phyloP scores from a whole-genome alignment of 2,888 invertebrate genomes.

The Phaonia tiefii region DNA sequence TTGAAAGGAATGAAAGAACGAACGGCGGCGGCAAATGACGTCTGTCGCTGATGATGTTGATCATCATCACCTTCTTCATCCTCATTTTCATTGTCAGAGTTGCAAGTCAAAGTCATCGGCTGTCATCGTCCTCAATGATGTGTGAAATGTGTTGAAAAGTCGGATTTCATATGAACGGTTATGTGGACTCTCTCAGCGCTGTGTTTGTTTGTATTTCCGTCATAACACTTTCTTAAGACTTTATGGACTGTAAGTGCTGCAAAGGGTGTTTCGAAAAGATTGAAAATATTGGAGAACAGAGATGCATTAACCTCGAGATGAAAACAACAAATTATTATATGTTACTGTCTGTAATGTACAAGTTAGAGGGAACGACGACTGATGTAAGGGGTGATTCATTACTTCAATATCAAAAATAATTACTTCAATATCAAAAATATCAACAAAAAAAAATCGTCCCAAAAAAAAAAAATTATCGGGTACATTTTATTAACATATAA shows the following conservation, averaged over 20 bases:
- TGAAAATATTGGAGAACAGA: conserved; percentile 24
- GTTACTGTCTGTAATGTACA: too few relatives aligned
- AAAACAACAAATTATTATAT: too few relatives aligned
- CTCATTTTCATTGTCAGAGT: conserved; percentile 5
- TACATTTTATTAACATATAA: too few relatives aligned
- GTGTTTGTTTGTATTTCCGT: conserved; percentile 53
- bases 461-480: too few relatives aligned
- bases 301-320: neutral
- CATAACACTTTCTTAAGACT: conserved; percentile 49
- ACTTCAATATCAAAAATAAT: too few relatives aligned
- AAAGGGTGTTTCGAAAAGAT: conserved; percentile 36
- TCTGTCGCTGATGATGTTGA: conserved; percentile 28
- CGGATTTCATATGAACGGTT: conserved; percentile 15
- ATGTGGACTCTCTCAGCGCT: conserved; percentile 30
- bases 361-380: too few relatives aligned
- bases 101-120: conserved; percentile 23
- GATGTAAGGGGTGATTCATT: neutral
- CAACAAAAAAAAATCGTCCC: too few relatives aligned
- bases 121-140: conserved; percentile 43
- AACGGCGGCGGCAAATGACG: neutral
- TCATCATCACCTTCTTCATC: conserved; percentile 47
- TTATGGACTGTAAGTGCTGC: conserved; percentile 25
- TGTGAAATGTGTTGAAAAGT: conserved; percentile 23
- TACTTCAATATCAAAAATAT: too few relatives aligned
- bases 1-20: neutral